Base-by-base conservation (phyloP, 1,140 invertebrate species). In the Cotesia glomerata region DNA sequence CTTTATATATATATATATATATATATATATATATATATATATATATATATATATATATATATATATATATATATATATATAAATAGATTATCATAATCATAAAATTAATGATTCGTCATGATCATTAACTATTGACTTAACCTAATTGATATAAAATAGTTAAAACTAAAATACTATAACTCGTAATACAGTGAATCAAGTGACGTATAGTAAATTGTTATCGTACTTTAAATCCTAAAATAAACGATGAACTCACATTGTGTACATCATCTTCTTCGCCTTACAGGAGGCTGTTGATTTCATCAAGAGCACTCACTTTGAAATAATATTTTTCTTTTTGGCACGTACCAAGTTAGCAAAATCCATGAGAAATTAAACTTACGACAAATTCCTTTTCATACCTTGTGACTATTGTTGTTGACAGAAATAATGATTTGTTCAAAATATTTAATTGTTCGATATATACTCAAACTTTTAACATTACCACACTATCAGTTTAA, bases 291-390 rank as follows among this genome's bases (percentile, higher is more conserved):
- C 70, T 72, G 75, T 73, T 69, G 72, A 77, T 9, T 8, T 45
- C 72, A 76, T 73, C 75, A 69, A 77, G 62, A 75, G 63, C 59
- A 76, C 64, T 76, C 69, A 65, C 66, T 66, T 45, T 36, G 26
- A 61, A 56, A n/a, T 59, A 34, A 73, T 66, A 9, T 8, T 39
- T 45, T 45, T 45, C 11, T 45, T 45, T 45, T 45, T 45, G 39
- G 39, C 8, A 18, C 39, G 39, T 45, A 45, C 11, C 7, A 45
- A 45, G 11, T 45, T 45, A 45, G 11, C 11, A 45, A 45, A 45
- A 45, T 58, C 56, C 56, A 18, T 11, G 56, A 18, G 5, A 58
- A 58, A 11, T 58, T 58, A 18, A 58, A 58, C 56, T 58, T 18
- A 8, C 5, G 18, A 58, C 16, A 9, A 58, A 26, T 58, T 58